These are phyloP conservation scores for Bombus soroeensis DNA, from an alignment of 1,140 invertebrate species.

Conservation along the genomic window DNA sequence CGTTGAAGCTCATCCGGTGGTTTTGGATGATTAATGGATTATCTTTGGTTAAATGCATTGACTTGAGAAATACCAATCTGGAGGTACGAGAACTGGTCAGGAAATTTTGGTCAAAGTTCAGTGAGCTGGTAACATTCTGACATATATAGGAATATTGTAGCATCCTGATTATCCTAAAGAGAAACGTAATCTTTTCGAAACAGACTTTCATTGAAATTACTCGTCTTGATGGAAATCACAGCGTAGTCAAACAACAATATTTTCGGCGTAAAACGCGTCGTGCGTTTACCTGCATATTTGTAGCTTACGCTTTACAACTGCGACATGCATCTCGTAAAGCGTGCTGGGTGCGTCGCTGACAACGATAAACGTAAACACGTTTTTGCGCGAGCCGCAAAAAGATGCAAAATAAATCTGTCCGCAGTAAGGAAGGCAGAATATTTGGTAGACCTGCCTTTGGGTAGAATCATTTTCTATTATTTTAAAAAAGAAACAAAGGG, in stretches of 20 bases:
- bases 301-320: background rate
- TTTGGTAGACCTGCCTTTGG: background rate
- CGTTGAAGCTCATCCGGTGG: slow-evolving; percentile 72
- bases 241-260: background rate
- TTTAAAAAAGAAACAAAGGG: no score
- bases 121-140: background rate
- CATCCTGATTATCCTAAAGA: background rate
- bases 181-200: background rate
- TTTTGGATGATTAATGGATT: slow-evolving; percentile 74
- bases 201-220: background rate
- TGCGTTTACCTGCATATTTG: background rate
- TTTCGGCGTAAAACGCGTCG: background rate
- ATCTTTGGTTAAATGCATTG: slow-evolving; percentile 70
- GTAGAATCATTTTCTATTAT: background rate
- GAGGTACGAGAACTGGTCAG: slow-evolving; percentile 16
- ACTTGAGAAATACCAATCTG: slow-evolving; percentile 73
- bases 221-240: background rate
- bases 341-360: slow-evolving; percentile 11
- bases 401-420: slow-evolving; percentile 14
- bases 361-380: slow-evolving; percentile 39
- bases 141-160: background rate
- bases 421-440: background rate
- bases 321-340: background rate
- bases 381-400: background rate
- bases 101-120: slow-evolving; percentile 9